Conservation (phyloP, 2,888 invertebrate genomes). For the Eristalis intricaria region DNA sequence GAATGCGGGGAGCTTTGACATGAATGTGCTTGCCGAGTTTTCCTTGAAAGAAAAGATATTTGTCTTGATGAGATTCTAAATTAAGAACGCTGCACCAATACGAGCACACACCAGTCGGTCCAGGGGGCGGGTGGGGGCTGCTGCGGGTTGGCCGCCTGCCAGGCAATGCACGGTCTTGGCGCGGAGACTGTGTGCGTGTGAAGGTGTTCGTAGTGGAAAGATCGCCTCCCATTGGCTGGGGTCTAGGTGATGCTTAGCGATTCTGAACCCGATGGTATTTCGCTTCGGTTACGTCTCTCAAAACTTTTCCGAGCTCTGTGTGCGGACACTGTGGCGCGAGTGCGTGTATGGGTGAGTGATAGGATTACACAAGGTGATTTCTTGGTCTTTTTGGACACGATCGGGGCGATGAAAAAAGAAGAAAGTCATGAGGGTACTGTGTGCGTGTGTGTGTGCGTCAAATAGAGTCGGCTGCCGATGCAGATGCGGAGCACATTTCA, state of each 20-base stretch:
- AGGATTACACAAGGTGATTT: slow-evolving; percentile 71
- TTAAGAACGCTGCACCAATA: slow-evolving; percentile 54
- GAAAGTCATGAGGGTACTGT: slow-evolving; percentile 2
- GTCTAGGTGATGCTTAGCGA: slow-evolving; percentile 42
- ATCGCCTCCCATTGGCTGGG: slow-evolving; percentile 62
- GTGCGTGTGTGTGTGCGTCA: not conserved
- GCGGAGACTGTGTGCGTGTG: slow-evolving; percentile 30
- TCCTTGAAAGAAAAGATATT: slow-evolving; percentile 50
- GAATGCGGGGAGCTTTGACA: slow-evolving; percentile 3
- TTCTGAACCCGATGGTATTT: slow-evolving; percentile 45
- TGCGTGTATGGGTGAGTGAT: slow-evolving; percentile 56
- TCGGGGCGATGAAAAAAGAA: slow-evolving; percentile 2
- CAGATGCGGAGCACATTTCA: slow-evolving; percentile 22
- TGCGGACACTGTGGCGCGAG: not conserved
- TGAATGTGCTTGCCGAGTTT: slow-evolving; percentile 41
- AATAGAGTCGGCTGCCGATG: not conserved
- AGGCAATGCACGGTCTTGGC: slow-evolving; percentile 1
- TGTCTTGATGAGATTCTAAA: slow-evolving; percentile 52
- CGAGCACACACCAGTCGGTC: slow-evolving; percentile 40
- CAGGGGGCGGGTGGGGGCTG: not conserved
- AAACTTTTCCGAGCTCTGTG: slow-evolving; percentile 53
- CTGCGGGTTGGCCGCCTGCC: slow-evolving; percentile 26
- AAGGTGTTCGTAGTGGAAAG: slow-evolving; percentile 30
- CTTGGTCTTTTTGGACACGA: slow-evolving; percentile 36
- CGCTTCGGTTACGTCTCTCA: slow-evolving; percentile 21